These are phyloP conservation scores for Origma solitaria DNA, from an alignment of 2,113 vertebrate genomes.

Conservation along the genomic window DNA sequence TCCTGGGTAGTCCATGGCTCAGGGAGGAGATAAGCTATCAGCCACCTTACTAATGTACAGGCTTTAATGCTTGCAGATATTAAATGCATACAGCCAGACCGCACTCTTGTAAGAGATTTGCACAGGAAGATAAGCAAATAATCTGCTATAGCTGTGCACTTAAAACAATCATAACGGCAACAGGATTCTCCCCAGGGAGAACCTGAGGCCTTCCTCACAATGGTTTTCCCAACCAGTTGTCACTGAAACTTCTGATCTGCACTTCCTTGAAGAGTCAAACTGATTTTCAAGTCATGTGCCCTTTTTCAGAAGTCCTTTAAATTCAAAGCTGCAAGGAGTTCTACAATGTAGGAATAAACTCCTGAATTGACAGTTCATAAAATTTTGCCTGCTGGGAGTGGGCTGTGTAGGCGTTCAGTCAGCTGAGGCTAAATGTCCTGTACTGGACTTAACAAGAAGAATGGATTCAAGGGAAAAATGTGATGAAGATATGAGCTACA, in stretches of 20 bases:
- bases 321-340: background rate
- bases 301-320: background rate
- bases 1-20: background rate
- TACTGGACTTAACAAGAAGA: background rate
- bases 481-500: background rate
- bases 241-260: background rate
- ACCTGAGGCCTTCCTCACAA: background rate
- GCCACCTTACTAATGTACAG: background rate
- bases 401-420: background rate
- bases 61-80: background rate
- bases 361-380: background rate
- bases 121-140: background rate
- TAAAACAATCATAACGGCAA: background rate
- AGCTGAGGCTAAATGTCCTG: background rate
- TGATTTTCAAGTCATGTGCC: background rate
- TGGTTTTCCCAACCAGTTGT: background rate
- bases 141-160: background rate
- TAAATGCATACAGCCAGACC: background rate
- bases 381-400: background rate
- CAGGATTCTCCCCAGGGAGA: background rate
- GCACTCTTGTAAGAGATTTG: background rate
- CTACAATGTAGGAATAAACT: background rate
- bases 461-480: background rate
- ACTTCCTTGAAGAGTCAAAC: background rate
- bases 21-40: background rate